Conservation (phyloP, 2,113 vertebrate species). For the Perccottus glenii region DNA sequence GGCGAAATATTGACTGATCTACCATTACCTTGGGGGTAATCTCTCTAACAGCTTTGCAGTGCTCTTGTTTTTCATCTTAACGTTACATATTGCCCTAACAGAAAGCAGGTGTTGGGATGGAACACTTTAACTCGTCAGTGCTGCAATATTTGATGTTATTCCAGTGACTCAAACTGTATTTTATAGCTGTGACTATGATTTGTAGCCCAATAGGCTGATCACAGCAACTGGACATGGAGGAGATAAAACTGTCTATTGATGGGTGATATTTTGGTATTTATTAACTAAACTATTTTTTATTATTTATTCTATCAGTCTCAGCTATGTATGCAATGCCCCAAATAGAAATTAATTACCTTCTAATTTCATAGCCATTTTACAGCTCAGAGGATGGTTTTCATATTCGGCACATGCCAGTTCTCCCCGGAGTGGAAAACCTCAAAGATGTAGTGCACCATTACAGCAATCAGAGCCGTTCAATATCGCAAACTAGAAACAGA, state of each 20-base stretch:
- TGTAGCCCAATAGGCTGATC: slow-evolving; percentile 48
- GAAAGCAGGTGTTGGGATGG: slow-evolving; percentile 70
- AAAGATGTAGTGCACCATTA: slow-evolving; percentile 61
- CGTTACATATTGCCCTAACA: slow-evolving; percentile 68
- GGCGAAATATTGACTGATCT: slow-evolving; percentile 56
- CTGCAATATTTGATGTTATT: slow-evolving; percentile 68
- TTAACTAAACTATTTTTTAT: slow-evolving; percentile 51
- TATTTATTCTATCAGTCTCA: slow-evolving; percentile 24
- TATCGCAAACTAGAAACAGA: slow-evolving; percentile 78
- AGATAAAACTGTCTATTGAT: slow-evolving; percentile 40
- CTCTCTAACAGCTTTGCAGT: slow-evolving; percentile 65
- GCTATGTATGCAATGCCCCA: slow-evolving; percentile 37
- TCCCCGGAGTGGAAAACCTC: slow-evolving; percentile 64
- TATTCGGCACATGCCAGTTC: slow-evolving; percentile 67
- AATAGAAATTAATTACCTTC: slow-evolving; percentile 61
- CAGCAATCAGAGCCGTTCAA: slow-evolving; percentile 73
- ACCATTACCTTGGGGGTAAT: slow-evolving; percentile 52
- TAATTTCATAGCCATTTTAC: slow-evolving; percentile 60
- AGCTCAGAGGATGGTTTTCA: slow-evolving; percentile 60
- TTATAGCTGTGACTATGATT: slow-evolving; percentile 67
- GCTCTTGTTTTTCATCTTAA: slow-evolving; percentile 56
- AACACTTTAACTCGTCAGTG: slow-evolving; percentile 51
- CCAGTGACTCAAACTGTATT: slow-evolving; percentile 64
- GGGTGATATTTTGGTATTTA: slow-evolving; percentile 27
- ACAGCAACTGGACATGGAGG: slow-evolving; percentile 18